Conservation (phyloP, 2,113 vertebrate species). For the Recurvirostra avosetta region DNA sequence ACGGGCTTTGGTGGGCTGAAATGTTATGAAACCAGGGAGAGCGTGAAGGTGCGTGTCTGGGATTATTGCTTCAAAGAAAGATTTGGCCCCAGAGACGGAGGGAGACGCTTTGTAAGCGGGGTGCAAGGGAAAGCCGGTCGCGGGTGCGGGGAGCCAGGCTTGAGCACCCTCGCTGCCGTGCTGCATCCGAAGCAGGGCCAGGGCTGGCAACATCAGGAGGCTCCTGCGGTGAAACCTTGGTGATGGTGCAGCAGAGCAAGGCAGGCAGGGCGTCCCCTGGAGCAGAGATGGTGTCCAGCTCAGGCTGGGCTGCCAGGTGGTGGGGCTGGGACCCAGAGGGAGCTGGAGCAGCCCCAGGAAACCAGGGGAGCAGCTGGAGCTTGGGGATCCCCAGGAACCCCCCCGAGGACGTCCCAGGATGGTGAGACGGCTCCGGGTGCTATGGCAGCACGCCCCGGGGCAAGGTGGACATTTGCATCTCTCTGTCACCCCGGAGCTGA, state of each 20-base stretch:
- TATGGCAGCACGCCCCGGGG: neutral
- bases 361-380: neutral
- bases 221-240: neutral
- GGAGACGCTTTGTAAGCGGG: neutral
- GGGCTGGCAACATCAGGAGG: too few species aligned
- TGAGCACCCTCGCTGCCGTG: too few species aligned
- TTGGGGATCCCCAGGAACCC: neutral
- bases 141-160: neutral
- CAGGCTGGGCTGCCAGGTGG: too few species aligned
- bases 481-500: accelerated
- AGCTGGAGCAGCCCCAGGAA: neutral
- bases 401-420: accelerated
- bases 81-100: neutral
- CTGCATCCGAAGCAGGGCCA: neutral
- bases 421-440: neutral
- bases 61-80: neutral
- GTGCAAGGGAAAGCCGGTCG: accelerated
- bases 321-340: neutral
- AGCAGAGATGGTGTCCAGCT: too few species aligned
- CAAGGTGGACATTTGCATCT: neutral
- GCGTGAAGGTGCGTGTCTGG: accelerated
- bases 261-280: too few species aligned
- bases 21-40: accelerated
- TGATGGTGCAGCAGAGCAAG: too few species aligned
- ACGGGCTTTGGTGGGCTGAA: neutral